Conservation (phyloP, 2,797 vertebrate genomes). For the Tokudaia tokunoshimensis region DNA sequence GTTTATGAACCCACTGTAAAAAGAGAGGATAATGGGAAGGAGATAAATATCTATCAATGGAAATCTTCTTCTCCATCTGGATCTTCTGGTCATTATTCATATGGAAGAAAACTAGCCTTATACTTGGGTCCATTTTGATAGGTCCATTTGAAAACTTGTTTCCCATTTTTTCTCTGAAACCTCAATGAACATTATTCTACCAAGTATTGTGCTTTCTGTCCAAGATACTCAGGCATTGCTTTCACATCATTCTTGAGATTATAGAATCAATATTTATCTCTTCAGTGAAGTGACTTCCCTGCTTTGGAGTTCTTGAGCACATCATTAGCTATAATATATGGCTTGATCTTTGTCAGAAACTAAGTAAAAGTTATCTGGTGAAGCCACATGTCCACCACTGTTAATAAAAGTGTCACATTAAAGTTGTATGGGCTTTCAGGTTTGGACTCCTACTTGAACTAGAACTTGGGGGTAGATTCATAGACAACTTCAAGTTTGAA, state of each 20-base stretch:
- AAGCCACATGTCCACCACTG: constrained; percentile 34
- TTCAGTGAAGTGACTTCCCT: constrained; percentile 43
- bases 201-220: constrained; percentile 48
- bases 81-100: not conserved
- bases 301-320: constrained; percentile 52
- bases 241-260: constrained; percentile 67
- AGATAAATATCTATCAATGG: not conserved
- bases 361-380: constrained; percentile 51
- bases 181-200: not conserved
- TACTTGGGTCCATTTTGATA: not conserved
- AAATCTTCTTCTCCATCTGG: not conserved
- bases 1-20: not conserved
- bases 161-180: not conserved
- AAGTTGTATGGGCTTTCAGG: constrained; percentile 57
- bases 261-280: constrained; percentile 43
- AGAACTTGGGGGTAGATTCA: not conserved
- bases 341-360: constrained; percentile 66
- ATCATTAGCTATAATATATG: not conserved
- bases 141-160: not conserved
- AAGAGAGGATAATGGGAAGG: not conserved
- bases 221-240: constrained; percentile 53
- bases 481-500: constrained; percentile 9
- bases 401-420: constrained; percentile 54
- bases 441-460: constrained; percentile 21
- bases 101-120: not conserved